These are phyloP conservation scores for Oreochromis tanganicae DNA, from an alignment of 2,113 vertebrate genomes.

Conservation along the genomic window DNA sequence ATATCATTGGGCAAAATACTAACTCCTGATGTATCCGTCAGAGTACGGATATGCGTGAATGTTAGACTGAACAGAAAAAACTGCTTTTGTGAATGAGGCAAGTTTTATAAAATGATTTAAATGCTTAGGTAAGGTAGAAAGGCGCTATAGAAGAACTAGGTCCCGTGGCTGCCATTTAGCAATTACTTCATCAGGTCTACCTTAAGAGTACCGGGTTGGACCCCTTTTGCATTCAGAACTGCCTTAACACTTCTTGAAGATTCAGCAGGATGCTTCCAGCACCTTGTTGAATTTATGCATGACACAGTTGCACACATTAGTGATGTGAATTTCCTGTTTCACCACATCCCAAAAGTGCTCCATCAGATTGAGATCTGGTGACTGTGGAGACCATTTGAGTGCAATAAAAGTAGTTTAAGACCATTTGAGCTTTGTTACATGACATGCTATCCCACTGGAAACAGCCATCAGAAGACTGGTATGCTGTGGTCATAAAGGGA, in stretches of 20 bases:
- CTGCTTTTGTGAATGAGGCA: fast-evolving
- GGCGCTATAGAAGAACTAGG: neutral
- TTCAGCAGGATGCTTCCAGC: neutral
- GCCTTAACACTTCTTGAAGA: fast-evolving
- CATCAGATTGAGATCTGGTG: neutral
- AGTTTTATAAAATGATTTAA: neutral
- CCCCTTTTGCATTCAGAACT: neutral
- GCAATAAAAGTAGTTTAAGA: neutral
- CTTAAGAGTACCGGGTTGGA: neutral
- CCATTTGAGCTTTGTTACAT: neutral
- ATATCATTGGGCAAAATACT: neutral
- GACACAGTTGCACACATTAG: neutral
- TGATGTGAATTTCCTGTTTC: neutral
- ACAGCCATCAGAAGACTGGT: neutral
- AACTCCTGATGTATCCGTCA: neutral
- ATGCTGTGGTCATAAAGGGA: neutral
- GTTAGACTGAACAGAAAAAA: neutral
- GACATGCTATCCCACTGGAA: neutral
- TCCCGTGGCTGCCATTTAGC: neutral
- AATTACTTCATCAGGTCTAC: neutral
- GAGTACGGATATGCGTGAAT: neutral
- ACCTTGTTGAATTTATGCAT: neutral
- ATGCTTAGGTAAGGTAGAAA: neutral
- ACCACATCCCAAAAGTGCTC: neutral
- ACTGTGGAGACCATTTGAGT: neutral